Evolutionary conservation across 2,888 invertebrate species (phyloP).

Genomic region (Byasa hedistus): DNA sequence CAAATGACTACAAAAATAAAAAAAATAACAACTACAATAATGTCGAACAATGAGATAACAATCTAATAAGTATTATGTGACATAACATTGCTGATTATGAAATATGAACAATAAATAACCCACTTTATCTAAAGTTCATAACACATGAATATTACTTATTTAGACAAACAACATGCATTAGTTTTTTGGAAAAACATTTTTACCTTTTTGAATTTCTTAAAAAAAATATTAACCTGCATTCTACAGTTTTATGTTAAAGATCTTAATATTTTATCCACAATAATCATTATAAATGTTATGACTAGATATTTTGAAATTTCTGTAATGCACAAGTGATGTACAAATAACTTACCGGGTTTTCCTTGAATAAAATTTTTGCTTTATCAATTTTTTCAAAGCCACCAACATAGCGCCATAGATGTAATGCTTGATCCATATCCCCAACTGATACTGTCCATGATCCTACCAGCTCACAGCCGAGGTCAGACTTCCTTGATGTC

Average conservation of each 20-base stretch:
- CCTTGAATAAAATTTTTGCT: slow-evolving; percentile 84
- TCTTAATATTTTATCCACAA: no score
- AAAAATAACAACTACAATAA: neutral
- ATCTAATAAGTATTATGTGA: slow-evolving; percentile 2
- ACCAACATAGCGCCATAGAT: slow-evolving; percentile 96
- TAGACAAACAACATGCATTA: no score
- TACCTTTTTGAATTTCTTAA: no score
- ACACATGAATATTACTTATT: neutral
- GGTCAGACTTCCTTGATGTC: slow-evolving; percentile 84
- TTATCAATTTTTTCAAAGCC: slow-evolving; percentile 94
- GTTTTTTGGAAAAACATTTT: no score
- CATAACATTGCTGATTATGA: slow-evolving; percentile 4
- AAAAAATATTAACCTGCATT: no score
- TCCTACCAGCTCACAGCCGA: slow-evolving; percentile 93
- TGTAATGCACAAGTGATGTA: no score
- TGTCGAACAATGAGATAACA: neutral
- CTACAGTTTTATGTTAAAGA: no score
- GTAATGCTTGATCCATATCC: slow-evolving; percentile 97
- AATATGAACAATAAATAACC: neutral
- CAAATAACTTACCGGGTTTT: slow-evolving; percentile 82
- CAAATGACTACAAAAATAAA: no score
- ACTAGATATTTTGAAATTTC: no score
- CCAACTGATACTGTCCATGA: slow-evolving; percentile 98
- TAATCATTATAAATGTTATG: no score
- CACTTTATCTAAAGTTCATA: slow-evolving; percentile 1